phyloP scores from a whole-genome alignment of 2,113 vertebrate species.

The Gymnobelideus leadbeateri region DNA sequence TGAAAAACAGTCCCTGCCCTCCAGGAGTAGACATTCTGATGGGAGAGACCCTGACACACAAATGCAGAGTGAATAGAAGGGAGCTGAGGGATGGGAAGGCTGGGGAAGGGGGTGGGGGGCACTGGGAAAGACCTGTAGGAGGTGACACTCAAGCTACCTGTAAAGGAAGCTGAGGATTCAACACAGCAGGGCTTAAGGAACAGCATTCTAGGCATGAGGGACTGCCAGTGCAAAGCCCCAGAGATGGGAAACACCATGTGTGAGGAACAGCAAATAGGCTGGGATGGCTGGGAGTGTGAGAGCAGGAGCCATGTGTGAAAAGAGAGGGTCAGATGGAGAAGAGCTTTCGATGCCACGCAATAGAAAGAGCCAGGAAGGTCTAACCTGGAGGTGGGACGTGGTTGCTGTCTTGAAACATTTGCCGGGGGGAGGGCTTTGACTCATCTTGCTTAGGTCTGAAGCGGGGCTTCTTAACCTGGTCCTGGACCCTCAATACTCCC shows the following conservation, averaged over 20 bases:
- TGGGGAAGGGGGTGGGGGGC: no score
- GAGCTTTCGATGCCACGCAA: neutral
- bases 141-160: neutral
- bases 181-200: neutral
- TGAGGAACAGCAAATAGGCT: neutral
- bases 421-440: no score
- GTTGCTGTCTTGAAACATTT: neutral
- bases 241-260: neutral
- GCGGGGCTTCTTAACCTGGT: no score
- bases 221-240: neutral
- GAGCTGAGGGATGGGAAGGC: neutral
- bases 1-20: neutral
- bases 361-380: neutral
- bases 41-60: neutral
- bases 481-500: no score
- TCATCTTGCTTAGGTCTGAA: no score
- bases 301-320: no score
- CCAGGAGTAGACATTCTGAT: neutral
- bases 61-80: neutral
- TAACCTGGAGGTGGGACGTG: neutral
- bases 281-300: neutral
- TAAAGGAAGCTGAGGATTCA: neutral
- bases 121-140: neutral
- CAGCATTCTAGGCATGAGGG: neutral
- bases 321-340: no score